Evolutionary conservation across 64 coral and sea anemone species (phyloP), one percentile per base, ranked within the genome.

Genomic region (Astreopora myriophthalma): DNA sequence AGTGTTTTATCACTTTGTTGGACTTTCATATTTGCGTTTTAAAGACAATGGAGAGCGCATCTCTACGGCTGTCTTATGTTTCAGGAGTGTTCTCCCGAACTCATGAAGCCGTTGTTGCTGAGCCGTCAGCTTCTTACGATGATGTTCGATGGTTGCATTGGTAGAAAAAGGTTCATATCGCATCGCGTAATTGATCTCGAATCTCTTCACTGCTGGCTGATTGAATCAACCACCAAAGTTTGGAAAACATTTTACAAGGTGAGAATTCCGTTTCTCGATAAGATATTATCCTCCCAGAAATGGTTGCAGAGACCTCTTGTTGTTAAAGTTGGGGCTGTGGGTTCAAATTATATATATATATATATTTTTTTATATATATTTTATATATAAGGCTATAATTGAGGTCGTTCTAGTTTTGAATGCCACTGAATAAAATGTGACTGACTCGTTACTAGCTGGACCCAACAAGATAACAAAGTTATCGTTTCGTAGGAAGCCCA

Each of bases 111-210:
- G 14, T 84, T 77, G 8, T 34, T 44, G 8, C 35, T 75, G 69
- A 58, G 51, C 69, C 79, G 77, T 26, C 80, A 68, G 5, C 55
- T 92, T 22, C 52, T 92, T 1, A 49, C 44, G 22, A 25, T 51
- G 3, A 2, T 92, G 16, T 32, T 92, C 16, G 62, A 77, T 46
- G 90, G 90, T 33, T 86, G 69, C 12, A 57, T 92, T 25, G 75
- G 67, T 9, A 73, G 79, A n/a, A 71, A 61, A 60, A 74, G 71
- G 34, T 86, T 66, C 29, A 14, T 86, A 25, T 14, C 83, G 0
- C 58, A 86, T 39, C 81, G 76, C 31, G 81, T 86, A 17, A 30
- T 92, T 2, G 69, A 92, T 32, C 8, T 86, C 6, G 90, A 92
- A 44, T 65, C 69, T 26, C 61, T 92, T 8, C 71, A 64, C 51